Base-by-base conservation (phyloP, 1,140 invertebrate species). In the Trypoxylus dichotomus region DNA sequence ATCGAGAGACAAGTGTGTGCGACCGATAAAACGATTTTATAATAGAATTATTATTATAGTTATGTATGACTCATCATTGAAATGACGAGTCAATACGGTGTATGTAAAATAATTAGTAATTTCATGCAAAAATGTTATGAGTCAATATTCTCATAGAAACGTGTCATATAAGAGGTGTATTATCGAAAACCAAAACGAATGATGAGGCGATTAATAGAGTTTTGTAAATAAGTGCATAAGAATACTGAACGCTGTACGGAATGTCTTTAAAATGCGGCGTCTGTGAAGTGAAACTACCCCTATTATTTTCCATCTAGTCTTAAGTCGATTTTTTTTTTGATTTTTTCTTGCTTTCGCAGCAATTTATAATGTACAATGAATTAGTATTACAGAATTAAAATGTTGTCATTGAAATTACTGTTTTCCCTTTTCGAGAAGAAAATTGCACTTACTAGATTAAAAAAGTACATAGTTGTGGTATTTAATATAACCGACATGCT, bases 121-220 rank as follows among this genome's bases (percentile, higher is more conserved):
- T 37, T 37, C 47, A 54, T 11, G 10, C 15, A 43, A 1, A 19
- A 5, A 19, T 54, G 24, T 24, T 27, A 24, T 24, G 21, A 68
- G 60, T 29, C 60, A 68, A 68, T 68, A 68, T 24, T 68, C 60
- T 68, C 60, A 68, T 68, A 68, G 25, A 24, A 68, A 68, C 7
- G 60, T 68, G 21, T 68, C 60, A 68, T 68, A 68, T 68, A 68
- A 68, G 60, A 68, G 7, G 60, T 27, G 21, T 68, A 68, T 68
- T 68, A 68, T 68, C 60, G 60, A 68, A 68, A 68, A 1, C 3
- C 7, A 8, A 68, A 68, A 68, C 60, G 60, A 68, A 68, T 29
- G 60, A 24, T 25, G 11, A 68, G 60, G 60, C 60, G 21, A 68
- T 68, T 68, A 68, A 24, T 68, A 68, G 21, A 68, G 15, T 19